Conservation (phyloP, 2,888 invertebrate genomes). For the Cheilosia soror region DNA sequence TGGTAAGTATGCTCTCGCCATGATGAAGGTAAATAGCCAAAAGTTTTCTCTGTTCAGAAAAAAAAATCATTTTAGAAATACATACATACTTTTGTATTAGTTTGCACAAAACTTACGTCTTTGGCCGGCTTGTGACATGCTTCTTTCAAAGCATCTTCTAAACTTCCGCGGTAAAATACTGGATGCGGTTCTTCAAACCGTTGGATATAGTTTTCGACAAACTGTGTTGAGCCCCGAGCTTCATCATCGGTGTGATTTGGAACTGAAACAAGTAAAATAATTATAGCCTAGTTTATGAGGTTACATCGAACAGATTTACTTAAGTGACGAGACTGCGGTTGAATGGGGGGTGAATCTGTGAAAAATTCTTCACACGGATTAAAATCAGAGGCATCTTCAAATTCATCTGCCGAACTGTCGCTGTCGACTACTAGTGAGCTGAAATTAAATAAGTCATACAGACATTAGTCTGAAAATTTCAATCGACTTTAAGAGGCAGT, state of each 20-base stretch:
- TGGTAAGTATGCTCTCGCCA: slow-evolving; percentile 96
- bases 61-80: slow-evolving; percentile 55
- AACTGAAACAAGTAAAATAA: slow-evolving; percentile 85
- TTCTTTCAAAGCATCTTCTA: slow-evolving; percentile 95
- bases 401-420: slow-evolving; percentile 92
- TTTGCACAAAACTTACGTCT: slow-evolving; percentile 87
- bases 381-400: slow-evolving; percentile 93
- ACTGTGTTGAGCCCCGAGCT: slow-evolving; percentile 92
- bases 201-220: slow-evolving; percentile 92
- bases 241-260: slow-evolving; percentile 94
- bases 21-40: slow-evolving; percentile 98
- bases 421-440: slow-evolving; percentile 81
- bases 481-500: background rate
- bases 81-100: background rate
- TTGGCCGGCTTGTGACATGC: slow-evolving; percentile 95
- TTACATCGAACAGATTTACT: slow-evolving; percentile 85
- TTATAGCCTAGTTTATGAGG: background rate
- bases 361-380: slow-evolving; percentile 95
- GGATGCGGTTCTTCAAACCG: slow-evolving; percentile 93
- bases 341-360: slow-evolving; percentile 89
- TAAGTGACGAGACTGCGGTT: slow-evolving; percentile 89
- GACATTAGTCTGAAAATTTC: background rate
- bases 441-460: background rate
- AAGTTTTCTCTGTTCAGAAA: slow-evolving; percentile 90
- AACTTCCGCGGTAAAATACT: slow-evolving; percentile 94